Conservation (phyloP, 2,113 vertebrate genomes). For the Nicator chloris region DNA sequence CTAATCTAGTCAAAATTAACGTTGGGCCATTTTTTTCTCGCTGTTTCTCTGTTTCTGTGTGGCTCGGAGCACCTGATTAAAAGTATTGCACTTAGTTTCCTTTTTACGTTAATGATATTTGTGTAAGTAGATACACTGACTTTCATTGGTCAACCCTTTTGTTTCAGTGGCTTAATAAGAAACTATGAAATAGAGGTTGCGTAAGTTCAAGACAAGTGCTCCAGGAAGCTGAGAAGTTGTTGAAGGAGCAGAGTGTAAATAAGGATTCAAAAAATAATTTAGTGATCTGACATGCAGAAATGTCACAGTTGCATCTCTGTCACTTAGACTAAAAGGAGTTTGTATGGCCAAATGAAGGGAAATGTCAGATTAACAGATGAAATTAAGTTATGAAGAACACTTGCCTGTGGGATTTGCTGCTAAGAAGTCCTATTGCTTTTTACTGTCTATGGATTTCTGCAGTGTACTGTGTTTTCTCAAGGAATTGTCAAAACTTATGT, state of each 20-base stretch:
- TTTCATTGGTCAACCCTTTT: constrained; percentile 29
- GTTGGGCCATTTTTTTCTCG: not conserved
- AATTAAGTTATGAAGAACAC: constrained; percentile 49
- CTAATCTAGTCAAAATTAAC: not conserved
- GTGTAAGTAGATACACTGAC: not conserved
- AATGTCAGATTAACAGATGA: not conserved
- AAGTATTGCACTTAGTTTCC: not conserved
- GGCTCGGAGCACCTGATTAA: not conserved
- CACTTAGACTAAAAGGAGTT: not conserved
- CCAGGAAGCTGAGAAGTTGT: constrained; percentile 3
- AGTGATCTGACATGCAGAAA: not conserved
- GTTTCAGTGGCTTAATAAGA: constrained; percentile 53
- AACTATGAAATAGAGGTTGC: constrained; percentile 40
- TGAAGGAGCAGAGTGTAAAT: not conserved
- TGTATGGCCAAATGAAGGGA: not conserved
- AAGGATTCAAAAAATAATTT: not conserved
- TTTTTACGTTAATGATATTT: constrained; percentile 9
- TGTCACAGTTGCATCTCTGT: not conserved
- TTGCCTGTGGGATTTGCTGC: not conserved
- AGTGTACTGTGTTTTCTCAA: not conserved
- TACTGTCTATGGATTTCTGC: constrained; percentile 50
- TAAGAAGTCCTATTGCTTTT: not conserved
- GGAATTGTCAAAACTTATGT: constrained; percentile 53
- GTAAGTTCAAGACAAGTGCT: not conserved
- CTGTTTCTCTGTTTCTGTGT: not conserved